A percentile compares a stretch with the other conserved stretches of the same genome.
Evolutionary conservation across 2,113 vertebrate species (phyloP).

Genomic region (Triplophysa rosa): DNA sequence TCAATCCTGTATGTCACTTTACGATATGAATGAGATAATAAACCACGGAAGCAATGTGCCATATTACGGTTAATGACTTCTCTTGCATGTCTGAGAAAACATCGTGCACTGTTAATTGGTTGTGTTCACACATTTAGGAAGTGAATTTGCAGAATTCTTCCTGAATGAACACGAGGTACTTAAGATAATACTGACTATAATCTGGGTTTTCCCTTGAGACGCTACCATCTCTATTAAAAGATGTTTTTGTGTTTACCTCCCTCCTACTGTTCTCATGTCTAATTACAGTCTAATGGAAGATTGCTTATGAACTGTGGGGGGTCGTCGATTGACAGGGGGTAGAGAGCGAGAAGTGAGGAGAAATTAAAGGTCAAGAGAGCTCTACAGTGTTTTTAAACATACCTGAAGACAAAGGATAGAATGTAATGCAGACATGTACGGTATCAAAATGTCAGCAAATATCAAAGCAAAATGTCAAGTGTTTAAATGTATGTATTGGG

Average conservation of each 20-base stretch:
- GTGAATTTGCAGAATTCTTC: conserved; percentile 24
- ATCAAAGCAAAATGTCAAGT: no score
- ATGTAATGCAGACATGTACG: no score
- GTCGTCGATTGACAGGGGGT: neutral
- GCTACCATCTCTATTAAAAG: conserved; percentile 17
- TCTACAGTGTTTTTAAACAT: neutral
- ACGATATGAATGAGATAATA: conserved; percentile 24
- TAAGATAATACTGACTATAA: conserved; percentile 30
- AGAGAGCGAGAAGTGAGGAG: neutral
- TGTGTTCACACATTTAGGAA: conserved; percentile 2
- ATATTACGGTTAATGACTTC: conserved; percentile 12
- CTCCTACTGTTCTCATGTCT: conserved; percentile 14
- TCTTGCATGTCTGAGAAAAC: neutral
- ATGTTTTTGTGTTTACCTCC: conserved; percentile 5
- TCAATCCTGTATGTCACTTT: neutral
- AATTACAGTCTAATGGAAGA: conserved; percentile 24
- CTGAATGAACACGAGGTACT: conserved; percentile 9
- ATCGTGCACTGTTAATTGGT: neutral
- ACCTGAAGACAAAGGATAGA: no score
- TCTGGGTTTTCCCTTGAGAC: conserved; percentile 15
- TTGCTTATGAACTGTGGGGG: conserved; percentile 1
- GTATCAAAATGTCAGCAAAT: no score
- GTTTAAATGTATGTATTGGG: no score
- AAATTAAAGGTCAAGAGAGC: neutral
- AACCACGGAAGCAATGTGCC: neutral